These are phyloP conservation scores for Crotalus helleri DNA, from an alignment of 2,113 vertebrate genomes.

Conservation along the genomic window DNA sequence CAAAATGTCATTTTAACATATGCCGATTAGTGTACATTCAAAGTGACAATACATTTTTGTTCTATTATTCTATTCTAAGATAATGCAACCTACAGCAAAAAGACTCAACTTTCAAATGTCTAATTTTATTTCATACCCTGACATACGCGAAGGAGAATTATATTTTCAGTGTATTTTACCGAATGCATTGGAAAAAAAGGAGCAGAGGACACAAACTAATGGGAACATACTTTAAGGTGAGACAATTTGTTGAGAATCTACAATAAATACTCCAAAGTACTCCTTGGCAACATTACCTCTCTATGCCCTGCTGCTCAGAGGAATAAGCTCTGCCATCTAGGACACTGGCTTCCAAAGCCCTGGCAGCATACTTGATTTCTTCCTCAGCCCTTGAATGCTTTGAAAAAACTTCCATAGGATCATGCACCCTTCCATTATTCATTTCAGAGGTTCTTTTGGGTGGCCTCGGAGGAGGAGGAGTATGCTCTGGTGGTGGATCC, in stretches of 20 bases:
- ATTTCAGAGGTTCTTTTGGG: constrained; percentile 75
- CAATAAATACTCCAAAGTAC: neutral
- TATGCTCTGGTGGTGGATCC: constrained; percentile 85
- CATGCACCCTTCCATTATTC: constrained; percentile 75
- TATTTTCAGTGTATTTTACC: neutral
- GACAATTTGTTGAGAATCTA: neutral
- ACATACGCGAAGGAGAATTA: neutral
- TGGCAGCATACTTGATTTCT: neutral
- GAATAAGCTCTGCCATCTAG: constrained; percentile 47
- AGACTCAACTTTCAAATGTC: neutral
- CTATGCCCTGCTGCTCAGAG: neutral
- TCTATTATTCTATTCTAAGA: neutral
- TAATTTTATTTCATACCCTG: neutral
- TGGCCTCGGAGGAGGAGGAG: constrained; percentile 83
- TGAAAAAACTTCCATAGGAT: constrained; percentile 61
- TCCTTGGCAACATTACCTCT: constrained; percentile 61
- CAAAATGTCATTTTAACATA: no score
- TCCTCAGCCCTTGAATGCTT: constrained; percentile 54
- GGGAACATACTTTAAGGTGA: neutral
- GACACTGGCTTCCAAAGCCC: constrained; percentile 36
- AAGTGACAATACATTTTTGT: no score
- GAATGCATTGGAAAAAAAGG: neutral
- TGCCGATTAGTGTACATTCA: no score
- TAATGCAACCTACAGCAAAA: neutral
- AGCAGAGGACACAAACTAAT: neutral